Percentiles rank a stretch among this genome's conserved stretches.
These are phyloP conservation scores for Toxostoma redivivum DNA, from an alignment of 2,113 vertebrate species.

Conservation along the genomic window DNA sequence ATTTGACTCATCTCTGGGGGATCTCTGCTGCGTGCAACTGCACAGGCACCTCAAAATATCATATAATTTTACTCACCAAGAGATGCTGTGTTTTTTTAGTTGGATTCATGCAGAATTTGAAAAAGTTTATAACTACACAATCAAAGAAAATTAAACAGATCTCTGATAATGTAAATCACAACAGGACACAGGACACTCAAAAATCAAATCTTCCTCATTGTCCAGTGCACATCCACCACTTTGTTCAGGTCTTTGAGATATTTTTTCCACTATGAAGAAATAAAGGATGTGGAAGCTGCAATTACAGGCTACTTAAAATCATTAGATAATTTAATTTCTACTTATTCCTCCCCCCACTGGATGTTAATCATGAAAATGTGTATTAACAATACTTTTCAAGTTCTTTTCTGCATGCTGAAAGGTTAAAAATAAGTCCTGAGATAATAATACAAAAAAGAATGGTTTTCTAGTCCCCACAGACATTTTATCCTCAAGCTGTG, in stretches of 20 bases:
- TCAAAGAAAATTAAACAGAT: not conserved
- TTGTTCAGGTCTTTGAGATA: not conserved
- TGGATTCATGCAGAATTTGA: not conserved
- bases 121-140: not conserved
- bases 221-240: not conserved
- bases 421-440: not conserved
- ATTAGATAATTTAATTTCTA: not conserved
- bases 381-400: not conserved
- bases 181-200: not conserved
- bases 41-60: not conserved
- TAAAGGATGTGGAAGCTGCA: not conserved
- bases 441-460: not conserved
- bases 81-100: not conserved
- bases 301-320: not conserved
- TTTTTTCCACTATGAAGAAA: not conserved
- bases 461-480: not conserved
- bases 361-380: not conserved
- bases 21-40: fast-evolving
- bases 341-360: not conserved
- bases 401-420: not conserved
- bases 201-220: not conserved
- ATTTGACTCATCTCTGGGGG: not conserved
- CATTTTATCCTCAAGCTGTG: not conserved
- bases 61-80: not conserved
- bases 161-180: not conserved